Conservation (phyloP, 2,113 vertebrate species). For the Microtus ochrogaster region DNA sequence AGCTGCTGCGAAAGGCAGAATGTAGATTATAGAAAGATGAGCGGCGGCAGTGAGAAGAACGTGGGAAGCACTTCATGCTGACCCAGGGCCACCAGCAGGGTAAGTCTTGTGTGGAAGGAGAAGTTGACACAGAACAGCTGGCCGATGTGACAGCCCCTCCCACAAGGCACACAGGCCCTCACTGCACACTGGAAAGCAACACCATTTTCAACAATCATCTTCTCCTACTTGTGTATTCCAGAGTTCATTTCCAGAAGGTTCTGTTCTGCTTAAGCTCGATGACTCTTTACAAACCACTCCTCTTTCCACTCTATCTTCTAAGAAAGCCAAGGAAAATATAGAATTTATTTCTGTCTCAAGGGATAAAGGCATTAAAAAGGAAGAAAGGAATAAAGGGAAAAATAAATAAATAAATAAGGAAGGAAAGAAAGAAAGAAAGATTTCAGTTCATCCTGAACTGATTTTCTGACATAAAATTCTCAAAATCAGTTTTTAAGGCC, state of each 20-base stretch:
- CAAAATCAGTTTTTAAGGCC: background rate
- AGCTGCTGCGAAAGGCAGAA: background rate
- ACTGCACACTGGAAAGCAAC: background rate
- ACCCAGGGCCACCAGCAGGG: background rate
- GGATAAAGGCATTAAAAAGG: background rate
- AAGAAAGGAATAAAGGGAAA: background rate
- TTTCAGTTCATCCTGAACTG: background rate
- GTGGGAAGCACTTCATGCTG: too few relatives aligned
- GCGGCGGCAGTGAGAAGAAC: background rate
- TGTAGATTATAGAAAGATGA: background rate
- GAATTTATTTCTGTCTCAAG: conserved; percentile 51
- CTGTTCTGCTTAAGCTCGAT: background rate
- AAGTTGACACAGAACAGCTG: background rate
- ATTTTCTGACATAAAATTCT: conserved; percentile 12
- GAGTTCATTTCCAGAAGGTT: background rate
- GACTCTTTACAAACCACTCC: background rate
- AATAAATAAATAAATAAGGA: too few relatives aligned
- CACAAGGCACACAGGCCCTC: background rate
- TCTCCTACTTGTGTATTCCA: fast-evolving
- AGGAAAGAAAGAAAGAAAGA: background rate
- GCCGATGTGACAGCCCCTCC: background rate
- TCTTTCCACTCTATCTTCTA: background rate
- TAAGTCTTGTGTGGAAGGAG: background rate
- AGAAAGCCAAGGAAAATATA: background rate
- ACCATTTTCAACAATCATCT: background rate